Evolutionary conservation across 2,888 invertebrate species (phyloP).

Genomic region (Embidobia sp.): DNA sequence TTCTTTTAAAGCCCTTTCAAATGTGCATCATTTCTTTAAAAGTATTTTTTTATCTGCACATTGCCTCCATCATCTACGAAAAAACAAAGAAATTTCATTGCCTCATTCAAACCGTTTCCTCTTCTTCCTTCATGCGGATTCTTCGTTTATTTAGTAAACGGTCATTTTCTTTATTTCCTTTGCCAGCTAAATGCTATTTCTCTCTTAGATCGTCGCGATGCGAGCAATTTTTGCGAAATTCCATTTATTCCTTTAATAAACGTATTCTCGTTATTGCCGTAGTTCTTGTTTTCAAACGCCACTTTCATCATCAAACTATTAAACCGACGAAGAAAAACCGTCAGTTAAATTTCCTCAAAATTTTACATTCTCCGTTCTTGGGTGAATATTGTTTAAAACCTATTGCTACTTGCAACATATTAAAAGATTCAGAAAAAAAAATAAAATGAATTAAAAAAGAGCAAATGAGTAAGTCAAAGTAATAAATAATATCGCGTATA

Average conservation of each 20-base stretch:
- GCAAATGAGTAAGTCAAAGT: too few species aligned
- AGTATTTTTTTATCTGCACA: constrained; percentile 24
- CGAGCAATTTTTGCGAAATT: constrained; percentile 21
- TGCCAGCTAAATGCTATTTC: constrained; percentile 20
- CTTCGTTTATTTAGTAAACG: constrained; percentile 48
- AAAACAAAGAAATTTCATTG: constrained; percentile 39
- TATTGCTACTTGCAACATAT: too few species aligned
- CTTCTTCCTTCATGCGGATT: constrained; percentile 28
- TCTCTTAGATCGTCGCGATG: constrained; percentile 24
- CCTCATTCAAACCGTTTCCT: constrained; percentile 21
- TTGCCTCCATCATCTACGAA: constrained; percentile 9
- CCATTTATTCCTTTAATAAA: constrained; percentile 40
- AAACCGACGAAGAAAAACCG: neutral
- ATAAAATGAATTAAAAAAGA: too few species aligned
- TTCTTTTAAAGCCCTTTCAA: constrained; percentile 9
- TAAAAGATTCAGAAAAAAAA: too few species aligned
- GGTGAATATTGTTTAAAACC: too few species aligned
- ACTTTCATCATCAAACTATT: neutral
- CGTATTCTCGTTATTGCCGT: constrained; percentile 9
- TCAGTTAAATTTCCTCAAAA: too few species aligned
- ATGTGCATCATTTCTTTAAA: neutral
- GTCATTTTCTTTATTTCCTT: constrained; percentile 45
- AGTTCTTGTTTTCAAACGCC: neutral
- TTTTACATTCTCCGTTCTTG: too few species aligned
- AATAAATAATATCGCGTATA: too few species aligned